Percentiles rank a stretch among this genome's conserved stretches.
These are phyloP conservation scores for Aleiodes leptofemur DNA, from an alignment of 2,888 invertebrate species.

Conservation along the genomic window DNA sequence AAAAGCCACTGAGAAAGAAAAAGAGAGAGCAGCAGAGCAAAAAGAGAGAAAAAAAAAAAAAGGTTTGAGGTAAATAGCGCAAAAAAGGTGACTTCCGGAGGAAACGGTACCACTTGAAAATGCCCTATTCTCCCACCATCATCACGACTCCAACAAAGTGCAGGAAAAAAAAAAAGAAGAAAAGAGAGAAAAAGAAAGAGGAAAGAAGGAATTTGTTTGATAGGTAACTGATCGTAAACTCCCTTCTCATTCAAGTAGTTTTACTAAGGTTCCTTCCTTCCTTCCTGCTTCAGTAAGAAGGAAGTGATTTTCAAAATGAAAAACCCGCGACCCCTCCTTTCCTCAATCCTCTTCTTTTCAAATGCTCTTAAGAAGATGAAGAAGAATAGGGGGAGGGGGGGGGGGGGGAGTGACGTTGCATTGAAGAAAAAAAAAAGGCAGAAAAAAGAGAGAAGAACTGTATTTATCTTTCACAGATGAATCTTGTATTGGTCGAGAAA, in stretches of 20 bases:
- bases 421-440: slow-evolving; percentile 38
- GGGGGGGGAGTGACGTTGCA: slow-evolving; percentile 35
- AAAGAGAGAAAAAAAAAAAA: slow-evolving; percentile 8
- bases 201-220: neutral
- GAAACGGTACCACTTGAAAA: neutral
- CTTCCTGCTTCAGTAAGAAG: slow-evolving; percentile 28
- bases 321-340: neutral
- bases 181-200: too few relatives aligned
- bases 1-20: slow-evolving; percentile 39
- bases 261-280: slow-evolving; percentile 1
- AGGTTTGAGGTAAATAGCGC: slow-evolving; percentile 1
- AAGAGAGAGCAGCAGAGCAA: slow-evolving; percentile 45
- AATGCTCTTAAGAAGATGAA: slow-evolving; percentile 13
- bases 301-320: slow-evolving; percentile 15
- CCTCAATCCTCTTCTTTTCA: neutral
- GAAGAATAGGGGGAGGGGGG: slow-evolving; percentile 48
- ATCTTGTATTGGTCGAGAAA: slow-evolving; percentile 20
- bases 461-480: slow-evolving; percentile 42
- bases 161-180: too few relatives aligned
- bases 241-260: slow-evolving; percentile 9
- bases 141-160: neutral
- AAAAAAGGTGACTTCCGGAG: slow-evolving; percentile 22
- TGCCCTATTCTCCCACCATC: neutral
- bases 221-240: slow-evolving; percentile 22
- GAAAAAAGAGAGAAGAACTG: slow-evolving; percentile 34